Percentiles rank a stretch among this genome's conserved stretches.
Conservation (phyloP, 2,888 invertebrate genomes). For the Coenonympha arcania region DNA sequence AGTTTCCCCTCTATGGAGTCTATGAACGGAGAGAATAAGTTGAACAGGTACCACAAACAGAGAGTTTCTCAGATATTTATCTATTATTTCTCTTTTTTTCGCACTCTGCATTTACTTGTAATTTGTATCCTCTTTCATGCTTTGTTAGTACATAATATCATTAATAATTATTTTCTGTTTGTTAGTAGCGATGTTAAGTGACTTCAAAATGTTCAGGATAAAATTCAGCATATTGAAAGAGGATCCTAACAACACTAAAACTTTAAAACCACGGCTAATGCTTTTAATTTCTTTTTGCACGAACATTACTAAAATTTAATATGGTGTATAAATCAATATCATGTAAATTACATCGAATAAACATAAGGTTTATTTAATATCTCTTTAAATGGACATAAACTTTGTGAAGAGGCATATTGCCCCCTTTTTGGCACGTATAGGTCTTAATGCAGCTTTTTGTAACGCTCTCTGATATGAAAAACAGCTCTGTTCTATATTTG, state of each 20-base stretch:
- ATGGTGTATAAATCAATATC: background rate
- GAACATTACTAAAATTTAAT: slow-evolving; percentile 13
- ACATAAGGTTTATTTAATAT: too few species aligned
- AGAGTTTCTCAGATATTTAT: slow-evolving; percentile 34
- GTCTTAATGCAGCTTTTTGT: too few species aligned
- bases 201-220: too few species aligned
- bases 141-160: too few species aligned
- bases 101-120: slow-evolving; percentile 40
- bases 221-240: slow-evolving; percentile 40
- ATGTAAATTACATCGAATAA: background rate
- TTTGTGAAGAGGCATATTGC: too few species aligned
- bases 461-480: too few species aligned
- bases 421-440: too few species aligned
- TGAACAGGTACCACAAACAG: slow-evolving; percentile 76
- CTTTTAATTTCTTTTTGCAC: slow-evolving; percentile 33
- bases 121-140: slow-evolving; percentile 42
- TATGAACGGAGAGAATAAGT: slow-evolving; percentile 71
- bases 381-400: too few species aligned
- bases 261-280: slow-evolving; percentile 41
- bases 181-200: too few species aligned
- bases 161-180: too few species aligned
- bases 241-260: slow-evolving; percentile 48
- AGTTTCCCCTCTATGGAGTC: slow-evolving; percentile 71
- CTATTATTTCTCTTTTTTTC: slow-evolving; percentile 40
- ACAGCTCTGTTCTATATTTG: too few species aligned